phyloP scores from a whole-genome alignment of 2,888 invertebrate species.

The Lasioglossum lativentre region DNA sequence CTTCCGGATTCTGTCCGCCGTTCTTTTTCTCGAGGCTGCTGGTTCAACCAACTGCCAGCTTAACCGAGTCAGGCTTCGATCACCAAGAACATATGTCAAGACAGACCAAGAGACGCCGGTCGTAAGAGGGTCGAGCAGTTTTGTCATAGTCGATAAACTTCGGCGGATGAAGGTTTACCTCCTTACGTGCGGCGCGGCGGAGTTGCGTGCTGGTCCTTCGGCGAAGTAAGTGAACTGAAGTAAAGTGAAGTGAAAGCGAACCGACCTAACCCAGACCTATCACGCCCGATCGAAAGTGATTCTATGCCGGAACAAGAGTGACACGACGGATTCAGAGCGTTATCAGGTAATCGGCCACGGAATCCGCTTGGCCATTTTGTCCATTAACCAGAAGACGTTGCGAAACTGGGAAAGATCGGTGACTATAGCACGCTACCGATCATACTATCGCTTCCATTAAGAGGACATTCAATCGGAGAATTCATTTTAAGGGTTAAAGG shows the following conservation, averaged over 20 bases:
- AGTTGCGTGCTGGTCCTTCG: constrained; percentile 1
- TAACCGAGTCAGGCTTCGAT: neutral
- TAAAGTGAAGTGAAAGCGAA: constrained; percentile 37
- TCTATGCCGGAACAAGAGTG: constrained; percentile 20
- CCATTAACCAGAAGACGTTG: constrained; percentile 63
- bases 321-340: constrained; percentile 48
- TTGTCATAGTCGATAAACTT: constrained; percentile 15
- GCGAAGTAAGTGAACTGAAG: constrained; percentile 9
- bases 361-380: constrained; percentile 64
- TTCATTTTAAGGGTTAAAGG: neutral
- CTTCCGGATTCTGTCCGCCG: neutral
- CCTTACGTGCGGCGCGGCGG: neutral
- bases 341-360: constrained; percentile 55
- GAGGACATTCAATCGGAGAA: neutral
- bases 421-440: too few species aligned
- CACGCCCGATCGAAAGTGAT: constrained; percentile 48
- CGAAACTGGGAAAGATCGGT: constrained; percentile 56
- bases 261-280: constrained; percentile 23
- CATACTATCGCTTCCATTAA: neutral
- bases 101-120: neutral
- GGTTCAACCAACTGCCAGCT: constrained; percentile 1
- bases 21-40: neutral
- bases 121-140: neutral
- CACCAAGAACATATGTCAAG: neutral
- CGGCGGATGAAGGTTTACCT: neutral